Evolutionary conservation across 2,113 vertebrate species (phyloP).

Genomic region (Carettochelys insculpta): DNA sequence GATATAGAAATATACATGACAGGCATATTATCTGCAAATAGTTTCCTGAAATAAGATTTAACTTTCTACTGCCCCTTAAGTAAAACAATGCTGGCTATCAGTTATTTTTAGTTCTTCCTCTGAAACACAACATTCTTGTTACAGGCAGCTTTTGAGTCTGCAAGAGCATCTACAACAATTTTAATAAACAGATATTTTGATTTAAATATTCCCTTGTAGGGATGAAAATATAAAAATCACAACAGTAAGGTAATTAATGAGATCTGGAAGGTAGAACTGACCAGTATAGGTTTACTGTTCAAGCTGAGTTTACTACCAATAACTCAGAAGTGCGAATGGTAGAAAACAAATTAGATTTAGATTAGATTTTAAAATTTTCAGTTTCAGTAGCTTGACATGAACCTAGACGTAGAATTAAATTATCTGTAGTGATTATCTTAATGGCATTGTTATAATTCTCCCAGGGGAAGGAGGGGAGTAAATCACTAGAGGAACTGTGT

Average conservation of each 20-base stretch:
- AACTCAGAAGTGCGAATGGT: not conserved
- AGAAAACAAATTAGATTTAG: conserved; percentile 12
- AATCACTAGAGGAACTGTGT: not conserved
- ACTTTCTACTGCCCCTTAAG: not conserved
- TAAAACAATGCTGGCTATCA: not conserved
- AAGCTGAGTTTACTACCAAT: not conserved
- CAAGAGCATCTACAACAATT: not conserved
- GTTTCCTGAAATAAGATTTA: not conserved
- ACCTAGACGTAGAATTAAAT: not conserved
- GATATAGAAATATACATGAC: not conserved
- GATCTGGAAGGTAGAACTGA: not conserved
- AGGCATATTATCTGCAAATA: not conserved
- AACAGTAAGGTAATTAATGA: not conserved
- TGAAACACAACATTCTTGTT: not conserved
- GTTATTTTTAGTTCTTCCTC: not conserved
- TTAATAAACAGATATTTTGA: not conserved
- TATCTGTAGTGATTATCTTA: not conserved
- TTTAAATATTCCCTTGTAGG: not conserved
- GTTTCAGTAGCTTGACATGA: conserved; percentile 17
- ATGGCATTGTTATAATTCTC: not conserved
- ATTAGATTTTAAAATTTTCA: conserved; percentile 26
- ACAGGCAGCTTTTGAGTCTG: not conserved
- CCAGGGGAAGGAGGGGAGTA: not conserved
- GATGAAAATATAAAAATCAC: not conserved
- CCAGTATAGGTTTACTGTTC: not conserved